Base-by-base conservation (phyloP, 1,140 invertebrate genomes). In the Spodoptera litura region DNA sequence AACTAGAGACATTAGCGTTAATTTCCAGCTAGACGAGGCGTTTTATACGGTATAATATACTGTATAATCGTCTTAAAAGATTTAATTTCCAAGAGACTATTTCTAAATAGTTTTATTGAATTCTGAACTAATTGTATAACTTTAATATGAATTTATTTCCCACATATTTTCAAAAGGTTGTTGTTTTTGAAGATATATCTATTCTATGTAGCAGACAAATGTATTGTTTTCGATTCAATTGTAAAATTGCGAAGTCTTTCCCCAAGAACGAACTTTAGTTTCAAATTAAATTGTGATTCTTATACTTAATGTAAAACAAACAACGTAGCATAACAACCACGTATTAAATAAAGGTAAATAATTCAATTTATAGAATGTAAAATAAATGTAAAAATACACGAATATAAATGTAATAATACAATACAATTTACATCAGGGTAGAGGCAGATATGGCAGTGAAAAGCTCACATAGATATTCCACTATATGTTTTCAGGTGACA, bases 111-210 rank as follows among this genome's bases (percentile, higher is more conserved):
- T 58, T 51, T 49, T 61, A 74, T 74, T 51, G 38, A 61, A 59
- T 61, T 74, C 11, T 13, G 20, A 56, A 72, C 52, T 55, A 59
- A 49, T n/a, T 72, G 31, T 72, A 35, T 20, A 58, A 72, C n/a
- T 72, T 56, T 72, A 56, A 8, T 56, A 58, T 8, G 61, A 53
- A 52, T 27, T 53, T 51, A 31, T 52, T 53, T 5, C 5, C 15
- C 4, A 38, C 4, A 13, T 52, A 68, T 5, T 27, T 25, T 27
- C 20, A 25, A 66, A 4, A 0, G 11, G 38, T 66, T 11, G 20
- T 27, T 68, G 64, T 68, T 68, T 27, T 68, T 52, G 20, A 1
- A 9, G 52, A 53, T n/a, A 53, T n/a, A 53, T 38, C 35, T 38
- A 8, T 53, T 20, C 20, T 20, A 20, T 20, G 20, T 52, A 52